A percentile compares a stretch with the other conserved stretches of the same genome.
These are phyloP conservation scores for Diprion similis DNA, from an alignment of 1,140 invertebrate genomes.

Conservation along the genomic window DNA sequence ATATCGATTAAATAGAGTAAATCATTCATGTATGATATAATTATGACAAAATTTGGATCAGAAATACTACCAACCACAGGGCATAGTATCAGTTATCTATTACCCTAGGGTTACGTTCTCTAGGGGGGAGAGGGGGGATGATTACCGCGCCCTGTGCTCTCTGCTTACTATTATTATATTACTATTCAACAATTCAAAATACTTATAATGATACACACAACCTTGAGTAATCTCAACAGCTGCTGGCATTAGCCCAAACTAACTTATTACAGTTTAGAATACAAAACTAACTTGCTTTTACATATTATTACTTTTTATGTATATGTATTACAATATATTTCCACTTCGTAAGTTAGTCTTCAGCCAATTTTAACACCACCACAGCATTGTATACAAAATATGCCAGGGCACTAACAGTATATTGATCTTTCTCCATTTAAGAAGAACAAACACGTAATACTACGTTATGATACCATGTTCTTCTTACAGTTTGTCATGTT, in stretches of 20 bases:
- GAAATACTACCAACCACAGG: background rate
- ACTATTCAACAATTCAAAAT: slow-evolving; percentile 63
- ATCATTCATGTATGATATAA: background rate
- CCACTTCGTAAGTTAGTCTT: slow-evolving; percentile 24
- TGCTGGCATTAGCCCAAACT: slow-evolving; percentile 53
- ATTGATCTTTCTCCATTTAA: background rate
- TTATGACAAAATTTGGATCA: slow-evolving; percentile 1
- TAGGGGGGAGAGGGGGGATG: background rate
- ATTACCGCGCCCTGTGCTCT: background rate
- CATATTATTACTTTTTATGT: slow-evolving; percentile 10
- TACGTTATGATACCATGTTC: background rate
- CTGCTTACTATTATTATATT: slow-evolving; percentile 38
- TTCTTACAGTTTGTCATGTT: background rate
- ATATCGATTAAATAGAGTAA: background rate
- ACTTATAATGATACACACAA: slow-evolving; percentile 63
- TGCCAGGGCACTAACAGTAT: slow-evolving; percentile 37
- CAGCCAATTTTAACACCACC: slow-evolving; percentile 14
- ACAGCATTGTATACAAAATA: slow-evolving; percentile 43
- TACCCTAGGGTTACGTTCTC: background rate
- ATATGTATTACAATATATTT: slow-evolving; percentile 19
- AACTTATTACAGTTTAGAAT: slow-evolving; percentile 48
- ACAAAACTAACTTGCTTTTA: slow-evolving; percentile 48
- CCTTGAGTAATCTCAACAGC: slow-evolving; percentile 64
- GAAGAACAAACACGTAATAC: no score
- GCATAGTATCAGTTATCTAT: background rate